Conservation (phyloP, 2,888 invertebrate species). For the Aleiodes leptofemur region DNA sequence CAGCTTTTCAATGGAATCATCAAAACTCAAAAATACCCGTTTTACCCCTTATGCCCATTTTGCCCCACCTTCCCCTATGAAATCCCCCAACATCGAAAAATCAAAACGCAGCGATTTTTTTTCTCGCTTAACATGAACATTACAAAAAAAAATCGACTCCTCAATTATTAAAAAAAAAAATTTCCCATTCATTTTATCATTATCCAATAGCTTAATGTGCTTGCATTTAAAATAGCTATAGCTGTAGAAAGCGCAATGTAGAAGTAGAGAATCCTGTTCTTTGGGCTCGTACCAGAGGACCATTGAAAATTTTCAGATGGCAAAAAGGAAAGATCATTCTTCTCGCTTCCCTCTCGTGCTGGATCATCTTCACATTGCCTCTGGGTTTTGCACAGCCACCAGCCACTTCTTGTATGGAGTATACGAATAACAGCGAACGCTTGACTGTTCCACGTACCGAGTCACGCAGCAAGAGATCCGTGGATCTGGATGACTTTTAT, state of each 20-base stretch:
- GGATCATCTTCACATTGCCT: constrained; percentile 98
- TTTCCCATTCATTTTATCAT: constrained; percentile 24
- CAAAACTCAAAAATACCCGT: too few species aligned
- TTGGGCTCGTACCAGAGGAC: constrained; percentile 58
- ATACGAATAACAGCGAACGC: constrained; percentile 80
- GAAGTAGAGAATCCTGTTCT: constrained; percentile 54
- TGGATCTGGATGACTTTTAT: constrained; percentile 59
- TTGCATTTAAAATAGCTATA: constrained; percentile 52
- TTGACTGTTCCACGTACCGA: constrained; percentile 79
- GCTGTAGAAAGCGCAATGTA: constrained; percentile 51
- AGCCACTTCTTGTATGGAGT: constrained; percentile 89
- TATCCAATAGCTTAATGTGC: constrained; percentile 28
- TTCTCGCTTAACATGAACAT: too few species aligned
- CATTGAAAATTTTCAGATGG: constrained; percentile 77
- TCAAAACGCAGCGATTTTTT: too few species aligned
- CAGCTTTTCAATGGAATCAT: too few species aligned
- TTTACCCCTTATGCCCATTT: too few species aligned
- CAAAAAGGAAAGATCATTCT: constrained; percentile 91
- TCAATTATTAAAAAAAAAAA: too few species aligned
- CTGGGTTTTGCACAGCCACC: constrained; percentile 96
- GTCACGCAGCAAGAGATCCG: constrained; percentile 76
- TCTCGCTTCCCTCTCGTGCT: constrained; percentile 92
- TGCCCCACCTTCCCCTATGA: too few species aligned
- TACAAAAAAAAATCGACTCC: too few species aligned
- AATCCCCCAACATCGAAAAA: too few species aligned